Percentiles rank a stretch among this genome's conserved stretches.
These are phyloP conservation scores for Periphyllus acericola DNA, from an alignment of 2,888 invertebrate species.

Conservation along the genomic window DNA sequence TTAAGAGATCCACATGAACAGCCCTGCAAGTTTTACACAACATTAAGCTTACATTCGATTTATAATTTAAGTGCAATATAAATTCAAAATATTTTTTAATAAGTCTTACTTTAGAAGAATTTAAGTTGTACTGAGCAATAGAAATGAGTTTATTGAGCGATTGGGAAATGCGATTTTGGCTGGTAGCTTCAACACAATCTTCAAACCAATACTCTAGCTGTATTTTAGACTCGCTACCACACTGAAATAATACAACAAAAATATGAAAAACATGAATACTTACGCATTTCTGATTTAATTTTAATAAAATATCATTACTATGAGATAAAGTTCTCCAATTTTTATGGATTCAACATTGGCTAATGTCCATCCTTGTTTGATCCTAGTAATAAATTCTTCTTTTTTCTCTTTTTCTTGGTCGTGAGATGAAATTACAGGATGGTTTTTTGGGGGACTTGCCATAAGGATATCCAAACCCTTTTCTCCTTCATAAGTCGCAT, in stretches of 20 bases:
- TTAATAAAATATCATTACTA: constrained; percentile 71
- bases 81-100: constrained; percentile 35
- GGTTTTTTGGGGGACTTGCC: constrained; percentile 69
- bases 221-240: constrained; percentile 79
- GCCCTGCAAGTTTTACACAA: neutral
- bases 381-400: constrained; percentile 65
- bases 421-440: constrained; percentile 66
- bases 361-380: constrained; percentile 80
- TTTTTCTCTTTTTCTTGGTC: constrained; percentile 64
- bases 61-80: constrained; percentile 63
- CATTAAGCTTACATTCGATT: neutral
- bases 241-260: constrained; percentile 68
- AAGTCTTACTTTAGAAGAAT: constrained; percentile 67
- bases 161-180: constrained; percentile 62
- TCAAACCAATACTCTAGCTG: constrained; percentile 85
- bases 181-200: constrained; percentile 66
- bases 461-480: constrained; percentile 39
- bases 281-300: neutral
- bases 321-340: constrained; percentile 89
- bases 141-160: constrained; percentile 68
- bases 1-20: constrained; percentile 54
- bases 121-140: constrained; percentile 68
- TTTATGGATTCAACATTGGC: constrained; percentile 82
- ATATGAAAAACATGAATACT: constrained; percentile 28
- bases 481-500: constrained; percentile 44